Evolutionary conservation across 2,113 vertebrate genomes (phyloP), one percentile per base, ranked within the genome.

Genomic region (Chunga burmeisteri): DNA sequence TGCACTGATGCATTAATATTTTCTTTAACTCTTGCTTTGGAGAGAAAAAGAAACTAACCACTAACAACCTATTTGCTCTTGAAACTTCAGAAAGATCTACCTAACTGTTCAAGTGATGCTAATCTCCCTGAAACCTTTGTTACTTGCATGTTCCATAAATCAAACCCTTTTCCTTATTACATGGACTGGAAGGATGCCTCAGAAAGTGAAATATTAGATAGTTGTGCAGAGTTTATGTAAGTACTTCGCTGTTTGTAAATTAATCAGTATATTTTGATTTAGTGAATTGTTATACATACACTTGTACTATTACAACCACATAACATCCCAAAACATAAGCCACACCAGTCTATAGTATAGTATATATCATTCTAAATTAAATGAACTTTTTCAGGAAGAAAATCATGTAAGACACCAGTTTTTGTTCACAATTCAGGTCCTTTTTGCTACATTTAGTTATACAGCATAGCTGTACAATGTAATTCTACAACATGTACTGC

Each of bases 121-220:
- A 58, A 74, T 90, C 49, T 91, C 86, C 77, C 68, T 92, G 70
- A 94, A 94, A 74, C 26, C 38, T 96, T 94, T 94, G 47, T 90
- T 96, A 52, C 68, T 87, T 97, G 97, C 97, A 98, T 98, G 97
- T 92, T 94, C 62, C 96, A 92, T 96, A 81, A 86, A 90, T 91
- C 81, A 90, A 65, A 59, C 71, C 65, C 50, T 95, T 94, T 96
- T 95, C 65, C 42, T 93, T 96, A 88, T 72, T 52, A 81, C 47
- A 59, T 66, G 96, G 98, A 97, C 97, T 98, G 97, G 97, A 98
- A 98, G 94, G 94, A 97, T 97, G 90, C 97, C 96, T 96, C 97
- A 98, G 93, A 94, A 98, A 98, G 98, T 88, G 94, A 96, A 71
- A 82, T 58, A 47, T 11, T 72, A 55, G 18, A 34, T 71, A 36